These are phyloP conservation scores for Tapirus indicus DNA, from an alignment of 2,797 vertebrate genomes.

Conservation along the genomic window DNA sequence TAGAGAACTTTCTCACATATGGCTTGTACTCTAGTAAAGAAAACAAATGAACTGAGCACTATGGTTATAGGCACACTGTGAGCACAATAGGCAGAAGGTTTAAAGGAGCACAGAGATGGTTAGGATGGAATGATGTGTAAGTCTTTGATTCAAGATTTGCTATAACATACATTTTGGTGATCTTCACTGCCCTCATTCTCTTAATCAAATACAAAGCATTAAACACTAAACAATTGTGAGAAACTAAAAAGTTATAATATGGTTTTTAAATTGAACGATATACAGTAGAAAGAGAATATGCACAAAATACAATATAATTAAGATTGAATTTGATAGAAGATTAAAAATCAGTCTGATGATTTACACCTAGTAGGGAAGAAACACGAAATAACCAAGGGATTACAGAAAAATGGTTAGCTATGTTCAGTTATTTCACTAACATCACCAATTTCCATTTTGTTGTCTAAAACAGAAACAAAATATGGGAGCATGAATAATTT, in stretches of 20 bases:
- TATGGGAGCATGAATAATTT: neutral
- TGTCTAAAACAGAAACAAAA: neutral
- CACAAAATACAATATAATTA: neutral
- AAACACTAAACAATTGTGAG: neutral
- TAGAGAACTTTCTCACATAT: neutral
- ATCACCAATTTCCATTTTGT: neutral
- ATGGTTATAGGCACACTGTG: neutral
- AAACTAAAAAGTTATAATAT: neutral
- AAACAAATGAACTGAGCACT: neutral
- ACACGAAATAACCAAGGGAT: neutral
- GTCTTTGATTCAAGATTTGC: neutral
- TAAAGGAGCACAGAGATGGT: neutral
- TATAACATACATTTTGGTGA: neutral
- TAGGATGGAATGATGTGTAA: neutral
- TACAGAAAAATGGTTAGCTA: neutral
- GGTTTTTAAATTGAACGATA: neutral
- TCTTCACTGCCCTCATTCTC: neutral
- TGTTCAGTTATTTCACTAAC: neutral
- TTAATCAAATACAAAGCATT: neutral
- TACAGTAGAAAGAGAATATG: neutral
- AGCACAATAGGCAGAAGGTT: neutral
- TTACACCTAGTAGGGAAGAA: neutral
- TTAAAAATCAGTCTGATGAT: neutral
- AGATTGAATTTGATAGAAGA: neutral
- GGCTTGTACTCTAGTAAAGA: neutral